phyloP scores from a whole-genome alignment of 1,140 invertebrate genomes.

The Tetramorium parvispinum region DNA sequence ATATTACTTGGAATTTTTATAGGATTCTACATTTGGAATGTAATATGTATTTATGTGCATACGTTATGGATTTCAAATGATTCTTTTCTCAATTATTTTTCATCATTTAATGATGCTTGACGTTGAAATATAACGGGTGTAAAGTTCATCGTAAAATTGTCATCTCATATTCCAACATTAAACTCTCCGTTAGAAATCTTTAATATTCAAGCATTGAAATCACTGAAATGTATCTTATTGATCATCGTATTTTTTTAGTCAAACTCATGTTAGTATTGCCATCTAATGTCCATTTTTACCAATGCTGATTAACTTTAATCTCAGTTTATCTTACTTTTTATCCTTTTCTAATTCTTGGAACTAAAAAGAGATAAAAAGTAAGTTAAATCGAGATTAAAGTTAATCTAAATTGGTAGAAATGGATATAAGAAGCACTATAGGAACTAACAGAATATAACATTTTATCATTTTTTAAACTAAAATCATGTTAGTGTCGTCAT shows the following conservation, averaged over 20 bases:
- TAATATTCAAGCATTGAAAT: conserved; percentile 42
- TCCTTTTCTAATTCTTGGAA: too few relatives aligned
- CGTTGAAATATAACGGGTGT: not conserved
- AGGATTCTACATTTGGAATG: not conserved
- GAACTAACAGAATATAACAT: too few relatives aligned
- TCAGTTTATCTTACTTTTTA: too few relatives aligned
- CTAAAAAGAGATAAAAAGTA: too few relatives aligned
- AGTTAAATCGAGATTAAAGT: too few relatives aligned
- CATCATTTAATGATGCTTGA: not conserved
- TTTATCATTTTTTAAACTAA: not conserved
- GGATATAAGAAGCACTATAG: too few relatives aligned
- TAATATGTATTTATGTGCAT: not conserved
- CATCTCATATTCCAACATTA: conserved; percentile 1
- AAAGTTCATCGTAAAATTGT: not conserved
- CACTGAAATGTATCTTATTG: not conserved
- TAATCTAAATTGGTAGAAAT: too few relatives aligned
- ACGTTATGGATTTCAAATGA: not conserved
- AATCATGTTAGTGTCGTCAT: not conserved
- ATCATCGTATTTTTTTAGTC: not conserved
- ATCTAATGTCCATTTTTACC: too few relatives aligned
- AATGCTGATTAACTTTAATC: too few relatives aligned
- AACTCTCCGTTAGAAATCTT: conserved; percentile 35
- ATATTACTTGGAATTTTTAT: not conserved
- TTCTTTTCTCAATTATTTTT: not conserved
- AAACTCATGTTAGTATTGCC: not conserved